Evolutionary conservation across 92 coral and sea anemone species (phyloP), one percentile per base, ranked within the genome.

Genomic region (Actinostola sp.): DNA sequence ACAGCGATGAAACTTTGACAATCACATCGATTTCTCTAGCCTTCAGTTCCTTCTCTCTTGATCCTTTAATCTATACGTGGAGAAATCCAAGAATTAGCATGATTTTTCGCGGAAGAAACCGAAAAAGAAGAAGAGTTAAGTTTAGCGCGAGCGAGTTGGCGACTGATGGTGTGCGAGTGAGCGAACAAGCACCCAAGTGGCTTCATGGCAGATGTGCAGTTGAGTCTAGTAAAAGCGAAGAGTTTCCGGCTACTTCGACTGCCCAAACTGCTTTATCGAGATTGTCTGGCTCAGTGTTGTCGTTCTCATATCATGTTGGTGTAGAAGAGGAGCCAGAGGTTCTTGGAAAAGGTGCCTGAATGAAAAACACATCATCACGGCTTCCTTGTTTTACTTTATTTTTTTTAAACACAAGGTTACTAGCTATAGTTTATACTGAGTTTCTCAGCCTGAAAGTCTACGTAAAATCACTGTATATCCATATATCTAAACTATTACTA

Each of bases 51-150:
- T 73, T 84, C 43, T 80, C 93, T 6, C 23, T 83, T 0, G 85
- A 89, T 16, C 89, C 97, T 0, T 17, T 91, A 28, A 57, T 87
- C 31, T 91, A 87, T 39, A 79, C 90, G 13, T 38, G 83, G 1
- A 63, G 97, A 66, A 91, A 87, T 35, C 90, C 92, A 15, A 81
- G 97, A 4, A 65, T 91, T 14, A 91, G 88, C 58, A 66, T 83
- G 9, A 73, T 87, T 11, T 36, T 87, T 23, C 43, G 87, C 1
- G 75, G 86, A 21, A 75, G 67, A 4, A 89, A 49, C 58, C 71
- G 83, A 32, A 29, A 49, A 35, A 45, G 54, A 8, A 85, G 46
- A 28, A 45, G 68, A 66, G 84, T 71, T 38, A 88, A 72, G 2
- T 71, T 87, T 73, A 24, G 31, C 17, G 27, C 52, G 11, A 43